phyloP scores from a whole-genome alignment of 2,888 invertebrate genomes.

The Baccha elongata region DNA sequence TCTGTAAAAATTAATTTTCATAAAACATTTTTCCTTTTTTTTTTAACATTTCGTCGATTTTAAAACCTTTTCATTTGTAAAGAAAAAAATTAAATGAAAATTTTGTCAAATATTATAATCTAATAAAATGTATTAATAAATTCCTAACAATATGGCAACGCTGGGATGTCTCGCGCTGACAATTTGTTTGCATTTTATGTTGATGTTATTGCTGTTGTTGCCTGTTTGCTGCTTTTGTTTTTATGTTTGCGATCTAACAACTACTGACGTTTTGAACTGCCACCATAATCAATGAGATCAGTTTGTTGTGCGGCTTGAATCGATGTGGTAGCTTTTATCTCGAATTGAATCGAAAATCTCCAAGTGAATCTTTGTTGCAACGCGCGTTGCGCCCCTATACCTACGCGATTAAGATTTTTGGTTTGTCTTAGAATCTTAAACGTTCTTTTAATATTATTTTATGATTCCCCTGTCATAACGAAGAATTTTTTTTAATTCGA shows the following conservation, averaged over 20 bases:
- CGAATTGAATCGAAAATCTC: conserved; percentile 46
- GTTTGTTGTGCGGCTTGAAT: conserved; percentile 73
- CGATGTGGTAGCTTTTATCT: conserved; percentile 66
- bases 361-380: conserved; percentile 12
- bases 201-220: conserved; percentile 48
- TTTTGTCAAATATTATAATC: no score
- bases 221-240: conserved; percentile 23
- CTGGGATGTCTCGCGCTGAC: background rate
- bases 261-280: conserved; percentile 68
- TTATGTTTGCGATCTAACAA: conserved; percentile 60
- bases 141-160: conserved; percentile 7
- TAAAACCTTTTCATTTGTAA: no score
- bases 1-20: no score
- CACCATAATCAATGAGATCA: conserved; percentile 71
- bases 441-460: background rate
- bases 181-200: conserved; percentile 57
- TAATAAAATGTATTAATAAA: no score
- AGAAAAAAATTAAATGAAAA: no score
- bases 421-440: background rate
- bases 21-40: no score
- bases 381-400: conserved; percentile 11
- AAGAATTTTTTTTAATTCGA: background rate
- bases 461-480: background rate
- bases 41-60: no score
- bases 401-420: background rate